Base-by-base conservation (phyloP, 1,140 invertebrate species). In the Drosophila kepulauana region DNA sequence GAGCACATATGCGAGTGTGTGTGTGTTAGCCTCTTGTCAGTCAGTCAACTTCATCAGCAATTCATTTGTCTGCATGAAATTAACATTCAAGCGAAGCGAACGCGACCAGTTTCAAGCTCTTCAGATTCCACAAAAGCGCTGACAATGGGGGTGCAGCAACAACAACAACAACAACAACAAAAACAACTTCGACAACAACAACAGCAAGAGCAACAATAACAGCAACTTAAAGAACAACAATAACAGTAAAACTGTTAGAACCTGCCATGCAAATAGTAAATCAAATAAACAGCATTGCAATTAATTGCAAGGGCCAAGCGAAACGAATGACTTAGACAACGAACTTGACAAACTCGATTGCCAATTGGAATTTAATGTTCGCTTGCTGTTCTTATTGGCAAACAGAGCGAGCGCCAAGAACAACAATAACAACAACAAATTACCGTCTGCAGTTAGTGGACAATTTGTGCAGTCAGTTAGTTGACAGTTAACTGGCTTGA, bases 31-130 rank as follows among this genome's bases (percentile, higher is more conserved):
- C 33, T 6, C 63, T 54, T 52, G 62, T 63, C 30, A 35, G 46
- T 30, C 46, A 11, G 46, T 51, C 62, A 63, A 35, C 51, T 63
- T 25, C 28, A 70, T 51, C 59, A 63, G 64, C 73, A 63, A 85
- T 80, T 84, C 77, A 84, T 80, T 84, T 84, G 77, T 68, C 58
- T 66, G 81, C 75, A 51, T 63, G 54, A 56, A 84, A 85, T 85
- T 80, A 84, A 65, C 62, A 38, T 51, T 35, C 64, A 66, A 67
- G 66, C 62, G 30, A 51, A 62, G 56, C 64, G 10, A 58, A 62
- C 56, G 41, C 15, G 33, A 33, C 56, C 25, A 56, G 13, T 38
- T 20, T 45, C 45, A 10, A 25, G 8, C 41, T 28, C 58, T 15
- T 56, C 16, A 38, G 59, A 66, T 49, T 58, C 46, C 69, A 33